These are phyloP conservation scores for Aplidium turbinatum DNA, from an alignment of 23 tunicate genomes.

Conservation along the genomic window DNA sequence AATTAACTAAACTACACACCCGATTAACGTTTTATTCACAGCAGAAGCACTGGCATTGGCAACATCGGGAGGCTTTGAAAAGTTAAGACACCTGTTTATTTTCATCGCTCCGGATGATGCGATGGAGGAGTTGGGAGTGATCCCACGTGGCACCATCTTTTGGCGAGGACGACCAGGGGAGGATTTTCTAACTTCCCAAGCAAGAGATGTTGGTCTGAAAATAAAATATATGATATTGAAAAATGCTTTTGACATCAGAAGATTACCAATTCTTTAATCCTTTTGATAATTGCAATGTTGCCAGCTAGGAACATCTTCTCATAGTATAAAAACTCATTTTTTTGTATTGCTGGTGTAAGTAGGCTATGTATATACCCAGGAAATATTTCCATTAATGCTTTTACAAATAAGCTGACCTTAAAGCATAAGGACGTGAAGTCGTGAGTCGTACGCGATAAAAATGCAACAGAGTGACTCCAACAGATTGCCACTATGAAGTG, in stretches of 20 bases:
- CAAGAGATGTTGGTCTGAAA: constrained; percentile 85
- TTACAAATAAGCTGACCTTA: too few species aligned
- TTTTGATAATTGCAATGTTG: too few species aligned
- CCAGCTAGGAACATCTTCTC: too few species aligned
- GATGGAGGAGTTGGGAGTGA: not conserved
- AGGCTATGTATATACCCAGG: too few species aligned
- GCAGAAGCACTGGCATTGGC: constrained; percentile 37
- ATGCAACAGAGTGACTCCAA: too few species aligned
- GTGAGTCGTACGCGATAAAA: too few species aligned
- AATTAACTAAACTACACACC: constrained; percentile 44
- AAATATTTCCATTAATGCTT: too few species aligned
- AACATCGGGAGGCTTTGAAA: constrained; percentile 42
- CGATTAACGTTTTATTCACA: constrained; percentile 17
- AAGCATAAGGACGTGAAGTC: too few species aligned
- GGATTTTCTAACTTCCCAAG: constrained; percentile 98
- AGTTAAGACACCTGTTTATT: constrained; percentile 67
- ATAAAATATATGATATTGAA: not conserved
- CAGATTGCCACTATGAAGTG: too few species aligned
- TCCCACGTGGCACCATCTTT: constrained; percentile 47
- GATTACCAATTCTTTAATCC: too few species aligned
- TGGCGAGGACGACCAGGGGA: constrained; percentile 93
- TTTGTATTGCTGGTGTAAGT: too few species aligned
- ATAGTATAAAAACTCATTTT: too few species aligned
- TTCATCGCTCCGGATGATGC: not conserved
- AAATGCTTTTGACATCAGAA: not conserved